Evolutionary conservation across 2,888 invertebrate species (phyloP).

Genomic region (Andrena trimmerana): DNA sequence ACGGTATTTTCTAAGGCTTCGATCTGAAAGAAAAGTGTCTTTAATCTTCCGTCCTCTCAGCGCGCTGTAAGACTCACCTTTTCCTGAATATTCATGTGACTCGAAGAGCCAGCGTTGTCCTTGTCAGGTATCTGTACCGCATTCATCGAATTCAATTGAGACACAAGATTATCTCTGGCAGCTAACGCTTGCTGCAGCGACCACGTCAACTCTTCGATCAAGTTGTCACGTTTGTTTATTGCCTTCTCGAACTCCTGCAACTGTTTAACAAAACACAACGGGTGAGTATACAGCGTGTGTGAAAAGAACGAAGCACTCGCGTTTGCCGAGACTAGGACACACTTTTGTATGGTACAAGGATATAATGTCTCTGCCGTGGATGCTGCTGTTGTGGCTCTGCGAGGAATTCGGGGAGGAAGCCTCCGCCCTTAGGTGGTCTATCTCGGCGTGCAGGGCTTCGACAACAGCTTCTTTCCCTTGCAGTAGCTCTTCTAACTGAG

Average conservation of each 20-base stretch:
- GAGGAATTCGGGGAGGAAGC: constrained; percentile 86
- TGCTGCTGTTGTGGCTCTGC: constrained; percentile 87
- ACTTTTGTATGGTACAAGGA: constrained; percentile 91
- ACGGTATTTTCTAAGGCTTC: constrained; percentile 77
- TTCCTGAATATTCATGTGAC: constrained; percentile 66
- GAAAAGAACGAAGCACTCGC: background rate
- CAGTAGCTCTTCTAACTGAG: constrained; percentile 85
- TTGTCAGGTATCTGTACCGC: constrained; percentile 86
- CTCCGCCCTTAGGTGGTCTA: constrained; percentile 85
- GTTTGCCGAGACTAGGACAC: constrained; percentile 72
- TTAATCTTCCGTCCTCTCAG: too few relatives aligned
- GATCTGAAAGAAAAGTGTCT: constrained; percentile 77
- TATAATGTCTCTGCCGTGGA: constrained; percentile 90
- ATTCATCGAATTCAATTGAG: constrained; percentile 88
- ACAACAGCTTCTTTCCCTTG: constrained; percentile 86
- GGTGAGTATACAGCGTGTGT: constrained; percentile 17
- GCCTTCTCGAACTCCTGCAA: constrained; percentile 91
- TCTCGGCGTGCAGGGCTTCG: constrained; percentile 85
- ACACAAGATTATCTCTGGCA: constrained; percentile 88
- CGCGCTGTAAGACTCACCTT: constrained; percentile 64
- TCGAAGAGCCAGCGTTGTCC: constrained; percentile 82
- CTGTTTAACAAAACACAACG: constrained; percentile 52
- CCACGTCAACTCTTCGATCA: constrained; percentile 90
- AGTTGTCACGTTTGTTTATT: constrained; percentile 89
- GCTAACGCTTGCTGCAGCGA: constrained; percentile 89